Evolutionary conservation across 2,113 vertebrate species (phyloP).

Genomic region (Centropus bengalensis): DNA sequence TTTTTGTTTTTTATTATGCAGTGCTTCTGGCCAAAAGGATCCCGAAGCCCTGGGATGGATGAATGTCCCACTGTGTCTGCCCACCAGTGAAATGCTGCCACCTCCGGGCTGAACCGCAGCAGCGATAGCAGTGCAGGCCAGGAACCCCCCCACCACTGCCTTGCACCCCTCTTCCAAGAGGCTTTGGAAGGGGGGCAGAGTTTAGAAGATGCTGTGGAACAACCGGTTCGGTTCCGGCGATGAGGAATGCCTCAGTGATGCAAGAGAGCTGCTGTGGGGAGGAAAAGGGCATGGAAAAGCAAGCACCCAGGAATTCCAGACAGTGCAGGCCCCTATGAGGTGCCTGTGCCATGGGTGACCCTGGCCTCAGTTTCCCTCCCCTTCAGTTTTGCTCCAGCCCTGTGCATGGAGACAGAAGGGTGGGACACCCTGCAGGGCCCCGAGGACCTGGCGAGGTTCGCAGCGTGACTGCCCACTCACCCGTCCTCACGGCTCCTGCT

Average conservation of each 20-base stretch:
- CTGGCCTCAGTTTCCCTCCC: neutral
- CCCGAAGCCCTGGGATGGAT: neutral
- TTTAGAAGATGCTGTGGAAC: neutral
- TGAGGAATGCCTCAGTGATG: neutral
- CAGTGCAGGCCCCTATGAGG: rapidly evolving
- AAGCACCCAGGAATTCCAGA: neutral
- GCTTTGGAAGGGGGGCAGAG: neutral
- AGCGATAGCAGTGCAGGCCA: neutral
- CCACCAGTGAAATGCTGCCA: slow-evolving; percentile 68
- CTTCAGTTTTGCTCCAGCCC: neutral
- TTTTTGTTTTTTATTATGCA: neutral
- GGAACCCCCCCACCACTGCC: neutral
- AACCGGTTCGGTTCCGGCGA: neutral
- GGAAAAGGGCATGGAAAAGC: neutral
- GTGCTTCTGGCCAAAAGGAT: slow-evolving; percentile 12
- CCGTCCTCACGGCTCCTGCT: neutral
- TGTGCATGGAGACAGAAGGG: neutral
- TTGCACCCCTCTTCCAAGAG: neutral
- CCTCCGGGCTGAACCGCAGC: slow-evolving; percentile 36
- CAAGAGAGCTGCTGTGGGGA: neutral
- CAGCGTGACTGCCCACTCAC: neutral
- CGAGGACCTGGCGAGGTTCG: neutral
- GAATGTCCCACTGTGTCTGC: neutral
- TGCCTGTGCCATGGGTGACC: neutral
- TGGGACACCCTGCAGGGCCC: neutral